phyloP scores from a whole-genome alignment of 2,888 invertebrate species.

The Ceramica pisi region DNA sequence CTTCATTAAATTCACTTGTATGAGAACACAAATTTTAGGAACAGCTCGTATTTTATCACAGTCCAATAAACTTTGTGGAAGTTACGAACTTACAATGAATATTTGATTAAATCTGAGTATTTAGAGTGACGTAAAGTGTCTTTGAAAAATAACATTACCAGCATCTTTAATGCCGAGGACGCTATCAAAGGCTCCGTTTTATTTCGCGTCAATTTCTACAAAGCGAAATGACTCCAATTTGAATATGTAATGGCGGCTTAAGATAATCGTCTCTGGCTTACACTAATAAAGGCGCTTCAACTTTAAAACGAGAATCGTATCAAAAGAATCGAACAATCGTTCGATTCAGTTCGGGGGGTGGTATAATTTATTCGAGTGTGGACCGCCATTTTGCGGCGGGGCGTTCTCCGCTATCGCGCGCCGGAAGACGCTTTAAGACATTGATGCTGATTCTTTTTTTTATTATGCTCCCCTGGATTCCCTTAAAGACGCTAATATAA shows the following conservation, averaged over 20 bases:
- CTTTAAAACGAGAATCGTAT: slow-evolving; percentile 87
- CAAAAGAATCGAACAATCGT: slow-evolving; percentile 90
- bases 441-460: slow-evolving; percentile 91
- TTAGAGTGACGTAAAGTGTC: slow-evolving; percentile 62
- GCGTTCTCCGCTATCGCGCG: slow-evolving; percentile 83
- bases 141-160: slow-evolving; percentile 81
- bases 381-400: slow-evolving; percentile 90
- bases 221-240: slow-evolving; percentile 90
- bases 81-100: slow-evolving; percentile 13
- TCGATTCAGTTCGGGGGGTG: slow-evolving; percentile 86
- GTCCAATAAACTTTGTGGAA: slow-evolving; percentile 43
- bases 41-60: slow-evolving; percentile 63
- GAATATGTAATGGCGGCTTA: slow-evolving; percentile 91
- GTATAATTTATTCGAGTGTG: slow-evolving; percentile 90
- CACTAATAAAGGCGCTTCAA: slow-evolving; percentile 89
- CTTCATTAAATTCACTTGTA: slow-evolving; percentile 81
- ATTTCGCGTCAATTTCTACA: slow-evolving; percentile 90
- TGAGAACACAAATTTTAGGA: slow-evolving; percentile 59
- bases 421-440: slow-evolving; percentile 90
- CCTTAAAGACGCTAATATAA: slow-evolving; percentile 90
- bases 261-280: slow-evolving; percentile 90
- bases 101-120: slow-evolving; percentile 47
- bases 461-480: slow-evolving; percentile 89
- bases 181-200: slow-evolving; percentile 88
- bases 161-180: slow-evolving; percentile 76